Evolutionary conservation across 2,888 invertebrate genomes (phyloP), one percentile per base, ranked within the genome.

Genomic region (Epistrophe grossulariae): DNA sequence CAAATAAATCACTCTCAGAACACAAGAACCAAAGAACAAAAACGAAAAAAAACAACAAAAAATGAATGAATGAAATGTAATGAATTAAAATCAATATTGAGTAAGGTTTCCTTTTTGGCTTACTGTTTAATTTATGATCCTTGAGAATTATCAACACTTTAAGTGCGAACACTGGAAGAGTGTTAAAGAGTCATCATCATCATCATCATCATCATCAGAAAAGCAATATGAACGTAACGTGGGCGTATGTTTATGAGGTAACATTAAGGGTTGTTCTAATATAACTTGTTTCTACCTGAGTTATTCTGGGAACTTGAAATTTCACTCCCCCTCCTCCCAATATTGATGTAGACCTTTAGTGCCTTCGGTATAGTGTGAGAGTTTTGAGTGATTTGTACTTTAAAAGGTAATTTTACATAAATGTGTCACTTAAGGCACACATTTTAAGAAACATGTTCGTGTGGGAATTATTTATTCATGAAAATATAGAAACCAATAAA

Each of bases 81-180:
- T 64, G 50, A 68, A 68, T 68, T 19, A 68, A 66, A 68, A 68
- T 68, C 68, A 68, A 52, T 68, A 52, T 68, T 68, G 52, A 52
- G 52, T 38, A 68, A 52, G 52, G 68, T 52, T 68, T 68, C 52
- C 38, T 48, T 52, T 50, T 52, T 68, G 68, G 68, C 68, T 48
- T 68, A 52, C 68, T 68, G 52, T 68, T 68, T 52, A 52, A 68
- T 68, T 68, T 68, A 68, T 68, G 68, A 68, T 68, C 68, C 68
- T 68, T 68, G 9, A 68, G 50, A 38, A 68, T 50, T 45, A 68
- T 68, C 43, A 68, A 35, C 68, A 68, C 50, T 68, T 50, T 45
- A 45, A 64, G 64, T 64, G 64, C n/a, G 31, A 64, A 64, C 43
- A 64, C 10, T 43, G 28, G 64, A 45, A 31, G 31, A 64, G 64